These are phyloP conservation scores for Turnix velox DNA, from an alignment of 2,113 vertebrate species.

Conservation along the genomic window DNA sequence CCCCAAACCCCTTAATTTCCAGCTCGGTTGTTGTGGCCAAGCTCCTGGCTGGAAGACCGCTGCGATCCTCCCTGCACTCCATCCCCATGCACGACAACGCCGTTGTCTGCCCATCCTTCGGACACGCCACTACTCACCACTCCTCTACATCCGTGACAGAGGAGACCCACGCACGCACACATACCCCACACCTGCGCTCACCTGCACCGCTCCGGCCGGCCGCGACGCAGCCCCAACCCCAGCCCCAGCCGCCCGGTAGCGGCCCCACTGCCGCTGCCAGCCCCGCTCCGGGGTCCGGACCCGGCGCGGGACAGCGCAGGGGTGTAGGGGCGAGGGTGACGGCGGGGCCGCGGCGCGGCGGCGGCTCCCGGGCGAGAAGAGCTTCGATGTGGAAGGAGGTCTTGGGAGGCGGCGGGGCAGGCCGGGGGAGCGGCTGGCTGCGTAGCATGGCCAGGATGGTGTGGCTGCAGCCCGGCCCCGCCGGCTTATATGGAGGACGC, in stretches of 20 bases:
- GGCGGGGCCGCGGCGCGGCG: neutral
- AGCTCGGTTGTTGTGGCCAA: neutral
- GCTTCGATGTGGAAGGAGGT: neutral
- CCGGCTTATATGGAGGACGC: neutral
- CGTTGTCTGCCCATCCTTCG: neutral
- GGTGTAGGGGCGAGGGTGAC: neutral
- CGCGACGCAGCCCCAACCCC: neutral
- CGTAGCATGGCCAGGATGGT: neutral
- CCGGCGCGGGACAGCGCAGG: neutral
- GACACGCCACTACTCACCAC: neutral
- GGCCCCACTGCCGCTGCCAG: neutral
- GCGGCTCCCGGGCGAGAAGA: neutral
- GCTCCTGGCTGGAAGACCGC: too few relatives aligned
- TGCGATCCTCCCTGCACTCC: neutral
- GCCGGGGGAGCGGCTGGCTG: neutral
- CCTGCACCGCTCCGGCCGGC: neutral
- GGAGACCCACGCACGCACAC: too few relatives aligned
- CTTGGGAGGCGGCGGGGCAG: neutral
- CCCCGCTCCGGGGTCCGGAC: neutral
- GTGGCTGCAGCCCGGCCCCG: neutral
- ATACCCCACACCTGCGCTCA: neutral
- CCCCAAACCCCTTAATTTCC: accelerated
- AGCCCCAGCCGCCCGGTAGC: neutral
- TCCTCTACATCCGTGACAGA: neutral
- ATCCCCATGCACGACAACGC: too few relatives aligned